Conservation (phyloP, 1,140 invertebrate genomes). For the Scaptomyza pallida region DNA sequence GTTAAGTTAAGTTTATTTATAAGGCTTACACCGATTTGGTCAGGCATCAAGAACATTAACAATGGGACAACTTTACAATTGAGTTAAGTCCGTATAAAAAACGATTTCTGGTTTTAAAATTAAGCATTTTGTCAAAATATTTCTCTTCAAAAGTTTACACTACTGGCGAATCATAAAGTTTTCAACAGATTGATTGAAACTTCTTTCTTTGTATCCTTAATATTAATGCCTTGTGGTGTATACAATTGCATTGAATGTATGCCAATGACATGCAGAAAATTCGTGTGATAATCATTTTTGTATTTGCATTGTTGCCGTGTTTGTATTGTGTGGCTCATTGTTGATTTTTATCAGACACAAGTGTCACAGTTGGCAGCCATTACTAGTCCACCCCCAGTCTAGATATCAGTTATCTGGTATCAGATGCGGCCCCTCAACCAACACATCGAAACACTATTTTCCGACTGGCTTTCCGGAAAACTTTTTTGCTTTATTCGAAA, state of each 20-base stretch:
- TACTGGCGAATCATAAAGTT: too few species aligned
- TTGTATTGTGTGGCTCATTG: slow-evolving; percentile 40
- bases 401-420: slow-evolving; percentile 18
- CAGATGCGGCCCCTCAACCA: slow-evolving; percentile 30
- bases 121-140: too few species aligned
- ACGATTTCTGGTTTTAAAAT: too few species aligned
- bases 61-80: too few species aligned
- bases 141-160: too few species aligned
- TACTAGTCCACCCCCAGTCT: not conserved
- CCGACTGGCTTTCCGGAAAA: not conserved
- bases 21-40: slow-evolving; percentile 21
- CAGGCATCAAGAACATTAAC: not conserved
- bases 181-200: too few species aligned
- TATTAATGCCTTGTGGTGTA: too few species aligned
- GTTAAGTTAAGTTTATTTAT: slow-evolving; percentile 56
- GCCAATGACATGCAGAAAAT: too few species aligned
- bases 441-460: slow-evolving; percentile 14
- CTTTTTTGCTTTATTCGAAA: slow-evolving; percentile 9
- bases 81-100: too few species aligned
- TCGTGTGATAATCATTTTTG: slow-evolving; percentile 38
- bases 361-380: slow-evolving; percentile 30
- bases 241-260: too few species aligned
- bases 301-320: slow-evolving; percentile 48
- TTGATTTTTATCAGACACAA: slow-evolving; percentile 54
- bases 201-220: too few species aligned